These are phyloP conservation scores for Silurus lanzhouensis DNA, from an alignment of 2,797 vertebrate species.

Conservation along the genomic window DNA sequence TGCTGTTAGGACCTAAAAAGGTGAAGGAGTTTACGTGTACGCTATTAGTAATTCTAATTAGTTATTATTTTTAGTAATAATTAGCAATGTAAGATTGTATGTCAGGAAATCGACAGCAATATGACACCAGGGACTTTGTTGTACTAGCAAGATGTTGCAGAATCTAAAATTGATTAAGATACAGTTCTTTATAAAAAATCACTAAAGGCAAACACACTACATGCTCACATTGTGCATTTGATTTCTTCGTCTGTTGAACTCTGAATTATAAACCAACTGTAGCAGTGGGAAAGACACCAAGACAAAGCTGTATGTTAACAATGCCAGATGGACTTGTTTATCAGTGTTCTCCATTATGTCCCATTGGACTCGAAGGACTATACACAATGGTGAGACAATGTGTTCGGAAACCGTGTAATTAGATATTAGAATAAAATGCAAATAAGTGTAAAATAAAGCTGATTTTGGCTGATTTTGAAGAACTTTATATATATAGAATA, in stretches of 20 bases:
- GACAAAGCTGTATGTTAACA: neutral
- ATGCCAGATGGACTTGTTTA: neutral
- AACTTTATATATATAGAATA: neutral
- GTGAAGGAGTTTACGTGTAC: neutral
- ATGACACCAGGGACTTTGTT: neutral
- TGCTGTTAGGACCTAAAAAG: neutral
- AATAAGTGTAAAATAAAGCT: neutral
- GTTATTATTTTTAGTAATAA: too few species aligned
- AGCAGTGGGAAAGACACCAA: neutral
- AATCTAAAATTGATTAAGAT: constrained; percentile 1
- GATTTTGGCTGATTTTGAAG: neutral
- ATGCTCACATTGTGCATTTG: neutral
- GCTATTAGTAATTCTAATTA: too few species aligned
- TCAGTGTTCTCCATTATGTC: neutral
- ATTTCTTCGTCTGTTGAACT: neutral
- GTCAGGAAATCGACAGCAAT: neutral
- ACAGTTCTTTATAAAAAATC: neutral
- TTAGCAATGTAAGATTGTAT: neutral
- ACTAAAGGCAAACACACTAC: neutral
- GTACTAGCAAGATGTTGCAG: neutral
- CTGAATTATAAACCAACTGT: neutral
- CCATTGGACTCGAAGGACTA: neutral
- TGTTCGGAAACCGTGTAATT: neutral
- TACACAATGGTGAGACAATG: neutral
- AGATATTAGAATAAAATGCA: neutral